Conservation (phyloP, 1,140 invertebrate genomes). For the Mesaphorura yosii region DNA sequence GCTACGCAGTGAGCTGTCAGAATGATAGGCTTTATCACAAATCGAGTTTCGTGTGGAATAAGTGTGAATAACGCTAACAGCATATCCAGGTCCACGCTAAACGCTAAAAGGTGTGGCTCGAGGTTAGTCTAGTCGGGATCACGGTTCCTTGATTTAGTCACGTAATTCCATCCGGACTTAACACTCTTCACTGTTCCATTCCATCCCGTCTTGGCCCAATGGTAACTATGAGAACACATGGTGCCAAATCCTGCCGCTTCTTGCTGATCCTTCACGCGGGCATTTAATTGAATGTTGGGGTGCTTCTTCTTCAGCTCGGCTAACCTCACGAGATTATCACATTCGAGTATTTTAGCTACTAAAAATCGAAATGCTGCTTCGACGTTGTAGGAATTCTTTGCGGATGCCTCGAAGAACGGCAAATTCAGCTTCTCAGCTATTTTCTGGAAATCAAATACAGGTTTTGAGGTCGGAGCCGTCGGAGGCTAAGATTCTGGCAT, state of each 20-base stretch:
- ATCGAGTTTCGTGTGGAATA: no score
- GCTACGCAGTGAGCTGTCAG: no score
- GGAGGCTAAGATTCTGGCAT: neutral
- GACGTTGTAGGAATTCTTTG: slow-evolving; percentile 72
- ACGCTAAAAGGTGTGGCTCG: no score
- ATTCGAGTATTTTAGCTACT: slow-evolving; percentile 39
- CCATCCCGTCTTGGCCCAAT: slow-evolving; percentile 21
- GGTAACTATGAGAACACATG: slow-evolving; percentile 21
- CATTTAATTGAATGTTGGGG: slow-evolving; percentile 8
- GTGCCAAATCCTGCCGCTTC: neutral
- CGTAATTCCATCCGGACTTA: slow-evolving; percentile 19
- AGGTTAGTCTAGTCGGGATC: neutral
- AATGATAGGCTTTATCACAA: no score
- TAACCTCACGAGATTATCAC: slow-evolving; percentile 12
- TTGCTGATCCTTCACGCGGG: slow-evolving; percentile 8
- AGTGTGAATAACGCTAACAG: no score
- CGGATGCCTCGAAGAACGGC: slow-evolving; percentile 76
- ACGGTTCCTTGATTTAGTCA: slow-evolving; percentile 3
- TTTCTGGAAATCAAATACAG: slow-evolving; percentile 34
- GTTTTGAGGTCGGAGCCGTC: neutral
- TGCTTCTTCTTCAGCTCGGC: slow-evolving; percentile 19
- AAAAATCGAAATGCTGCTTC: slow-evolving; percentile 50
- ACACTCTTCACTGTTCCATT: slow-evolving; percentile 14
- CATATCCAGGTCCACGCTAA: no score
- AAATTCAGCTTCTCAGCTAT: slow-evolving; percentile 69